Percentiles rank a stretch among this genome's conserved stretches.
Conservation (phyloP, 2,113 vertebrate species). For the Scomber colias region DNA sequence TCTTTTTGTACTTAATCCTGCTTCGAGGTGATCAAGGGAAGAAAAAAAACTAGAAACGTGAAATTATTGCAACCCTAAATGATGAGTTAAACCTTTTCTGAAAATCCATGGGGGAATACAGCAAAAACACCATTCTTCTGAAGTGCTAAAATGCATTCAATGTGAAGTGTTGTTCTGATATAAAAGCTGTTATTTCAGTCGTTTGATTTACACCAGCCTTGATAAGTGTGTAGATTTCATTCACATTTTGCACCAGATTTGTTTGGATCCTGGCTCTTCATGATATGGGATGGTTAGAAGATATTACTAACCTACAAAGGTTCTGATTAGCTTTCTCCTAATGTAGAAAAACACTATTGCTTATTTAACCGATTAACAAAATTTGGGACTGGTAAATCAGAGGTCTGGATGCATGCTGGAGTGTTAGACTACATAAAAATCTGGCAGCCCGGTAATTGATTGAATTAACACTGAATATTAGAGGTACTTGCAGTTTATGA, state of each 20-base stretch:
- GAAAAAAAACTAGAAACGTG: background rate
- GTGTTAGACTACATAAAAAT: slow-evolving; percentile 13
- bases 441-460: slow-evolving; percentile 6
- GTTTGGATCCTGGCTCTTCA: background rate
- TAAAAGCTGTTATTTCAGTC: slow-evolving; percentile 15
- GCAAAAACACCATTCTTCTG: slow-evolving; percentile 9
- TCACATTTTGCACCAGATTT: slow-evolving; percentile 6
- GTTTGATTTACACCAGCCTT: slow-evolving; percentile 19
- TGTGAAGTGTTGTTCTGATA: background rate
- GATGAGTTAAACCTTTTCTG: slow-evolving; percentile 23
- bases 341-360: background rate
- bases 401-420: slow-evolving; percentile 31
- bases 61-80: slow-evolving; percentile 7
- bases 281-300: slow-evolving; percentile 8
- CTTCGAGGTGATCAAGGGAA: slow-evolving; percentile 22
- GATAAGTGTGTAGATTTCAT: background rate
- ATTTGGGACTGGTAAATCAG: slow-evolving; percentile 23
- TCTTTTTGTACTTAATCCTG: background rate
- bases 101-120: slow-evolving; percentile 5
- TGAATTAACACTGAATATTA: background rate
- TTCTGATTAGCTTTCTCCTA: slow-evolving; percentile 17
- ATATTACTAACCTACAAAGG: background rate
- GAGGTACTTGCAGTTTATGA: background rate
- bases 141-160: slow-evolving; percentile 6
- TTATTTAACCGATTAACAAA: slow-evolving; percentile 9